Evolutionary conservation across 2,888 invertebrate genomes (phyloP).

Genomic region (Trachelus iudaicus): DNA sequence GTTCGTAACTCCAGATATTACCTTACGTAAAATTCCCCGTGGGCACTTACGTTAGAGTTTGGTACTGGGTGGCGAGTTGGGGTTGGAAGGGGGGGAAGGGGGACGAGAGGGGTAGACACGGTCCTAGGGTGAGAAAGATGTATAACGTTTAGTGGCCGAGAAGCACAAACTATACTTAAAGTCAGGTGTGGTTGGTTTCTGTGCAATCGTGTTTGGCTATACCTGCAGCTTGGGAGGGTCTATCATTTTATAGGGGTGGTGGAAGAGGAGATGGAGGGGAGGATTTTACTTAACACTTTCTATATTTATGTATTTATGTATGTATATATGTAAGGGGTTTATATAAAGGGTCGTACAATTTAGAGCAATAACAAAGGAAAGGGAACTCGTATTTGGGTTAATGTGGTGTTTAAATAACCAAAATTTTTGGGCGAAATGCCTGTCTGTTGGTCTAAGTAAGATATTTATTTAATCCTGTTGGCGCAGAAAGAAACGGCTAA

Average conservation of each 20-base stretch:
- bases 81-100: background rate
- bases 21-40: conserved; percentile 2
- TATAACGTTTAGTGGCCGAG: background rate
- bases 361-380: background rate
- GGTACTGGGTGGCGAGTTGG: conserved; percentile 1
- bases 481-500: background rate
- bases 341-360: background rate
- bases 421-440: background rate
- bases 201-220: background rate
- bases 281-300: background rate
- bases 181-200: background rate
- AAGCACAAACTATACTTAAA: background rate
- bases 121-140: background rate
- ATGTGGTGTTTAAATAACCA: background rate
- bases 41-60: conserved; percentile 9
- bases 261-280: background rate
- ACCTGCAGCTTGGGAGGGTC: background rate
- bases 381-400: background rate
- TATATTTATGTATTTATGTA: background rate
- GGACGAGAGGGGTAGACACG: conserved; percentile 8
- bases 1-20: conserved; percentile 2
- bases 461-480: background rate
- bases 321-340: no score
- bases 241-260: background rate
- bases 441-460: background rate